Percentiles rank a stretch among this genome's conserved stretches.
Evolutionary conservation across 1,140 invertebrate species (phyloP).

Genomic region (Parapsyche elsis): DNA sequence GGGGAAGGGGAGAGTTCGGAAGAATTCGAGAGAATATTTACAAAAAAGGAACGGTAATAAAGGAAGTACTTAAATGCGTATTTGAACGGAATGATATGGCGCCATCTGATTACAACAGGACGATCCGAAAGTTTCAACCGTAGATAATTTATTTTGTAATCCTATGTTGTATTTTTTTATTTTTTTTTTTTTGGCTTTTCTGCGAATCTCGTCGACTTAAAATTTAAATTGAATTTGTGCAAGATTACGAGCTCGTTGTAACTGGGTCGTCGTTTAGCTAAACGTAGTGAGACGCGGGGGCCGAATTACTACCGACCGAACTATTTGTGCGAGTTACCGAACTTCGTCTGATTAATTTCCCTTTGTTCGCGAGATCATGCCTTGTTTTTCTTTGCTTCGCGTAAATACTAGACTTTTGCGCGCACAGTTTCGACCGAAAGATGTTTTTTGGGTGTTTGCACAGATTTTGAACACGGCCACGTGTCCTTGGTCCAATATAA

Average conservation of each 20-base stretch:
- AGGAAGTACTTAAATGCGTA: too few species aligned
- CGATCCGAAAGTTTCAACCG: neutral
- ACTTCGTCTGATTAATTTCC: slow-evolving; percentile 24
- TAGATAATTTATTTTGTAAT: too few species aligned
- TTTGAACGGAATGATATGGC: neutral
- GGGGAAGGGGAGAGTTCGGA: too few species aligned
- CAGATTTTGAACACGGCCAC: slow-evolving; percentile 44
- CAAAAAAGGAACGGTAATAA: too few species aligned
- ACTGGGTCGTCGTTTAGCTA: neutral
- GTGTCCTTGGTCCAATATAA: slow-evolving; percentile 53
- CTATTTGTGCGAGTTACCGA: slow-evolving; percentile 15
- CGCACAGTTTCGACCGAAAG: slow-evolving; percentile 9
- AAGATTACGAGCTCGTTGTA: slow-evolving; percentile 9
- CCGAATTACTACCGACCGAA: neutral
- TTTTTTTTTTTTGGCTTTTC: neutral
- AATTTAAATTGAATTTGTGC: slow-evolving; percentile 13
- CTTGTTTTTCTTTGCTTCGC: neutral
- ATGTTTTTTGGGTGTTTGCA: slow-evolving; percentile 46
- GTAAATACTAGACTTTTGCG: slow-evolving; percentile 14
- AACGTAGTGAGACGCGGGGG: neutral
- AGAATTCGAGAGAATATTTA: too few species aligned
- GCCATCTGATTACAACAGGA: neutral
- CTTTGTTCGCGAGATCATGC: slow-evolving; percentile 6
- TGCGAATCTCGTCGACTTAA: too few species aligned
- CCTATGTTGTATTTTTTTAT: neutral